These are phyloP conservation scores for Caenorhabditis becei DNA, from an alignment of 2,888 invertebrate genomes.

Conservation along the genomic window DNA sequence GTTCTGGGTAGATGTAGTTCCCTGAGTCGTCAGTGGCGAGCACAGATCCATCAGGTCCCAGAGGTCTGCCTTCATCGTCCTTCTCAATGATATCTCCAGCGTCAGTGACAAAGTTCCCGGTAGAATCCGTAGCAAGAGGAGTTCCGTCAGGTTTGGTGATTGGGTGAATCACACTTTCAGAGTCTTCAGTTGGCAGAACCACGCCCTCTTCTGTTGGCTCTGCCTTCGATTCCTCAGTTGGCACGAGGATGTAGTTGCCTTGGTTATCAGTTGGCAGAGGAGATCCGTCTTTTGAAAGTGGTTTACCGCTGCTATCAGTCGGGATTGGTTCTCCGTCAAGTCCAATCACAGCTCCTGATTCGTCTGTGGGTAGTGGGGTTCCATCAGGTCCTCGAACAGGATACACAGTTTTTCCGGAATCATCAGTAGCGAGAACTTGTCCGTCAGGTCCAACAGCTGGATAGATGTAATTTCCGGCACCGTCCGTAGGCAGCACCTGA, in stretches of 20 bases:
- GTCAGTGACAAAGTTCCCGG: too few species aligned
- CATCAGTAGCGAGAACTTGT: conserved; percentile 53
- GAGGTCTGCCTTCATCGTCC: too few species aligned
- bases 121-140: too few species aligned
- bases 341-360: conserved; percentile 48
- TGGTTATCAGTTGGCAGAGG: conserved; percentile 51
- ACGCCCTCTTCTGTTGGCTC: too few species aligned
- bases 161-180: too few species aligned
- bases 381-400: conserved; percentile 63
- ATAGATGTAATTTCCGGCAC: conserved; percentile 61
- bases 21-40: conserved; percentile 69
- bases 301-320: conserved; percentile 34
- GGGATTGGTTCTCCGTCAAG: conserved; percentile 53
- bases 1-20: conserved; percentile 56
- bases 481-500: conserved; percentile 54
- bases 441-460: conserved; percentile 58
- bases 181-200: too few species aligned
- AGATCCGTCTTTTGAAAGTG: not conserved
- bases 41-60: too few species aligned
- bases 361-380: conserved; percentile 60
- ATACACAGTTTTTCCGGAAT: conserved; percentile 61
- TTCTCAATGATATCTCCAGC: too few species aligned
- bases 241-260: conserved; percentile 45
- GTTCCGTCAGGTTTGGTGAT: too few species aligned
- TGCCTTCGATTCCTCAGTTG: too few species aligned